Evolutionary conservation across 2,888 invertebrate genomes (phyloP).

Genomic region (Mongoloraphidia duomilia): DNA sequence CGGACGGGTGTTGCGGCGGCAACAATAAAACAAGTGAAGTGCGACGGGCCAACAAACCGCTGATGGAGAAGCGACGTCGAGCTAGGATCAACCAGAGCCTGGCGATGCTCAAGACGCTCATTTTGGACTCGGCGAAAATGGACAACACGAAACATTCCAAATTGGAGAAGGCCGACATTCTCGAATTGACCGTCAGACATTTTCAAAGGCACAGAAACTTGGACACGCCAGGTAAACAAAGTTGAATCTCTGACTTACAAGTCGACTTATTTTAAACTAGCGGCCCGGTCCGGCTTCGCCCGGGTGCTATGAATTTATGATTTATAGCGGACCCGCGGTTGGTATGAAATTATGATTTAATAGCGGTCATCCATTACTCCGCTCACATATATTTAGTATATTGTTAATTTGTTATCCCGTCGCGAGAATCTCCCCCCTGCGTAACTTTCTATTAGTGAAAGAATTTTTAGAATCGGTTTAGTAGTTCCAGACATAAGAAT

Average conservation of each 20-base stretch:
- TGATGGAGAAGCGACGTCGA: slow-evolving; percentile 62
- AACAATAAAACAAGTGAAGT: slow-evolving; percentile 21
- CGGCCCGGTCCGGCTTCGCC: no score
- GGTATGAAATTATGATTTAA: no score
- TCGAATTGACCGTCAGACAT: slow-evolving; percentile 71
- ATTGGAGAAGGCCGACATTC: slow-evolving; percentile 72
- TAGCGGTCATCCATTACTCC: no score
- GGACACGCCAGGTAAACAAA: slow-evolving; percentile 35
- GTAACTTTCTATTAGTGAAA: no score
- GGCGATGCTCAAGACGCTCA: slow-evolving; percentile 55
- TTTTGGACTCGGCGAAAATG: slow-evolving; percentile 52
- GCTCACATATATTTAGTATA: no score
- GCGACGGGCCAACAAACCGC: slow-evolving; percentile 57
- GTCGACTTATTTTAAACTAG: no score
- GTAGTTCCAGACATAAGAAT: no score
- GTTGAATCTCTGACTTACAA: neutral
- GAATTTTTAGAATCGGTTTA: no score
- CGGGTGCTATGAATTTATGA: no score
- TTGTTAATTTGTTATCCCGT: no score
- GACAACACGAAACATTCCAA: slow-evolving; percentile 64
- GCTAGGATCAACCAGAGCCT: slow-evolving; percentile 62
- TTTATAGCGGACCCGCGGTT: no score
- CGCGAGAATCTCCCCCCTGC: no score
- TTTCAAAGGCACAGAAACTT: slow-evolving; percentile 59
- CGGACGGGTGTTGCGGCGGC: slow-evolving; percentile 5